Evolutionary conservation across 2,888 invertebrate genomes (phyloP).

Genomic region (Caradrina clavipalpis): DNA sequence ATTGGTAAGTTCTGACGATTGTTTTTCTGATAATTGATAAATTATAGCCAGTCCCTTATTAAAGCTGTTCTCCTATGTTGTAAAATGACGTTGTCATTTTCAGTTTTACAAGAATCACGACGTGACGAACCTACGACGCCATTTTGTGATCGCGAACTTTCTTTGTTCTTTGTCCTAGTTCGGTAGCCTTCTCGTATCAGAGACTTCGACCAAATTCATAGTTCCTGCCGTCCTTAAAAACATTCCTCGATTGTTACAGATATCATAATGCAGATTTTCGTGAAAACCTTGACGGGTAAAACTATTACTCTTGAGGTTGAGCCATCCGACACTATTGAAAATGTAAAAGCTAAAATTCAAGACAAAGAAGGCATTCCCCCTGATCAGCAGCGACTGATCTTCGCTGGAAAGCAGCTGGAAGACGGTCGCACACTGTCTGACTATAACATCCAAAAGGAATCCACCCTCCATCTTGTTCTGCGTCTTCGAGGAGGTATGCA

Average conservation of each 20-base stretch:
- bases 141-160: constrained; percentile 85
- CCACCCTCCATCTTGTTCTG: constrained; percentile 67
- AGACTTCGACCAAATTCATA: constrained; percentile 69
- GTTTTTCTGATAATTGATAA: background rate
- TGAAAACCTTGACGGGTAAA: constrained; percentile 76
- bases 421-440: constrained; percentile 68
- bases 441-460: constrained; percentile 69
- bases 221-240: constrained; percentile 64
- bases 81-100: constrained; percentile 62
- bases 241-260: constrained; percentile 75
- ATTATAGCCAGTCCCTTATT: background rate
- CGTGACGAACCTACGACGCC: constrained; percentile 73
- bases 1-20: constrained; percentile 50
- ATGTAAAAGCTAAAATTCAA: constrained; percentile 68
- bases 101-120: constrained; percentile 13
- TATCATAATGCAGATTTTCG: constrained; percentile 82
- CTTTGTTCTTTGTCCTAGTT: constrained; percentile 80
- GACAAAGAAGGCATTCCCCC: constrained; percentile 70
- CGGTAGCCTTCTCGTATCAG: constrained; percentile 45
- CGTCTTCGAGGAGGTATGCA: constrained; percentile 91
- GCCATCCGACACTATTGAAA: constrained; percentile 68
- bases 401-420: constrained; percentile 68
- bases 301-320: constrained; percentile 74
- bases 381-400: constrained; percentile 69
- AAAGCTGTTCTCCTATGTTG: background rate